These are phyloP conservation scores for Lasioglossum oenotherae DNA, from an alignment of 2,888 invertebrate genomes.

Conservation along the genomic window DNA sequence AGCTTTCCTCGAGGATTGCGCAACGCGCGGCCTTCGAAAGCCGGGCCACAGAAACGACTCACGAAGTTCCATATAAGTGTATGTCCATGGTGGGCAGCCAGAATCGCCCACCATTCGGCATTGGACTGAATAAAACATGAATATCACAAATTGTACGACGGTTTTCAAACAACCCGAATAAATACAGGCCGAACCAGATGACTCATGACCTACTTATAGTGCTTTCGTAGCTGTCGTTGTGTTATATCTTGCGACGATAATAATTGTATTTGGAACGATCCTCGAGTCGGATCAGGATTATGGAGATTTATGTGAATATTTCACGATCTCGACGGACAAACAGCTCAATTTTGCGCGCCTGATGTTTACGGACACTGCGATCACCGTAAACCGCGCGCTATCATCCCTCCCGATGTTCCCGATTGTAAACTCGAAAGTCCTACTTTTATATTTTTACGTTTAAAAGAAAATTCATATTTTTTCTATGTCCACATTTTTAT, in stretches of 20 bases:
- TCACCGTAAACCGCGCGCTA: neutral
- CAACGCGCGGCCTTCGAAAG: conserved; percentile 72
- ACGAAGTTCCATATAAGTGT: conserved; percentile 77
- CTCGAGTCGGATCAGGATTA: conserved; percentile 17
- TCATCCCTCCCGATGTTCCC: neutral
- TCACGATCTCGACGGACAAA: neutral
- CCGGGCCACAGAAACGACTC: conserved; percentile 70
- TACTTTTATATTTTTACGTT: too few relatives aligned
- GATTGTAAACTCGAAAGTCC: neutral
- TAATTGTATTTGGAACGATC: conserved; percentile 35
- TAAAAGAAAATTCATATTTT: too few relatives aligned
- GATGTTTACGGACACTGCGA: neutral
- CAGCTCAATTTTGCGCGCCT: neutral
- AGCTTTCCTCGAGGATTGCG: conserved; percentile 66
- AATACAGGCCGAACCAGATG: conserved; percentile 53
- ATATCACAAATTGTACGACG: conserved; percentile 54
- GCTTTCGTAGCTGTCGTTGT: neutral
- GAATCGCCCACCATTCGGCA: conserved; percentile 73
- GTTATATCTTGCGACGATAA: conserved; percentile 24
- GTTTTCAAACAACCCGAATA: conserved; percentile 56
- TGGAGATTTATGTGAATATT: conserved; percentile 24
- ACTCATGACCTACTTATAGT: conserved; percentile 55
- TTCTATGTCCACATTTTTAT: too few relatives aligned
- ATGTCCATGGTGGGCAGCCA: conserved; percentile 76
- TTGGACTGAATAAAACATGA: conserved; percentile 59